Evolutionary conservation across 1,140 invertebrate species (phyloP), one percentile per base, ranked within the genome.

Genomic region (Polyergus mexicanus): DNA sequence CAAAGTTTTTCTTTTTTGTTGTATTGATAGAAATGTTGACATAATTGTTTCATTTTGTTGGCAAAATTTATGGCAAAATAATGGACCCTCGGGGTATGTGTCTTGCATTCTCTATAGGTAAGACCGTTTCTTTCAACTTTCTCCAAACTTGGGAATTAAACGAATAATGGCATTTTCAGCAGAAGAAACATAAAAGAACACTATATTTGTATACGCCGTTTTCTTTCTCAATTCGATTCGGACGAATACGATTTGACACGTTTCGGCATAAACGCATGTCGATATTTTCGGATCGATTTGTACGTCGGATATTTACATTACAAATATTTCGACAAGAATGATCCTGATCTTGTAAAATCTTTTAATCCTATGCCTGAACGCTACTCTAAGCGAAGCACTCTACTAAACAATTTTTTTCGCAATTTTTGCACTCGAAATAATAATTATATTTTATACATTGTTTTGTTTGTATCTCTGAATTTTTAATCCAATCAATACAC

Each of bases 11-110:
- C 83, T 47, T 72, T 89, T 76, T 86, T 89, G 86, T 84, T 86
- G 4, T 19, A 89, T 89, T 76, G 87, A 86, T 71, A 74, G 71
- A 75, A 58, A 58, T 35, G 66, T 51, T 22, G 25, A 66, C 47
- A 16, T 13, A 77, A 54, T n/a, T n/a, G 66, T 86, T 77, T 75
- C 85, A 88, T 87, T 78, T 88, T 56, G 54, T 35, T 44, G 60
- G 72, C 68, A 86, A 92, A 92, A 93, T 93, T 93, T 92, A 93
- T 92, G 88, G 83, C 89, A 72, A 91, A 94, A 91, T 92, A 93
- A 93, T 90, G 90, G 90, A 90, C 89, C 78, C 63, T 0, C 4
- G 47, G 47, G 72, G 89, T 89, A 78, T 92, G 85, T 86, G 81
- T 74, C 75, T 77, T 83, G 86, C 76, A 47, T 28, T 71, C 32